These are phyloP conservation scores for Chrysaora quinquecirrha DNA, from an alignment of 30 jellyfish, hydroid and myxozoan genomes.

Conservation along the genomic window DNA sequence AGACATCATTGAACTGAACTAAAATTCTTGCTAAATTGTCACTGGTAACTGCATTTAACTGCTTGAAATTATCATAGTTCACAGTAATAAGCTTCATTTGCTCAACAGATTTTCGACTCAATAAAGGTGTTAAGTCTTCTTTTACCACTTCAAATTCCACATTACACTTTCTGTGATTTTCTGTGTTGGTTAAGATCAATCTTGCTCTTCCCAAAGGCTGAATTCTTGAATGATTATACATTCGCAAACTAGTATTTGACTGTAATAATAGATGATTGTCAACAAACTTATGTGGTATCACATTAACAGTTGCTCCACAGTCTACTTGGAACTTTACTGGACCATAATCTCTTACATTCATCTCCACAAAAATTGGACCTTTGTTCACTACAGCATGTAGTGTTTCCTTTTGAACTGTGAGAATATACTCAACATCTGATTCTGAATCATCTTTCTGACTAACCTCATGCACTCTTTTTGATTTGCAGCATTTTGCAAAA, in stretches of 20 bases:
- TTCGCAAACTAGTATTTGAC: slow-evolving; percentile 10
- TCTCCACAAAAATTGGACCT: slow-evolving; percentile 24
- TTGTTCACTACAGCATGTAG: not conserved
- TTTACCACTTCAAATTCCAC: slow-evolving; percentile 43
- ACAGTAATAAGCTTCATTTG: slow-evolving; percentile 35
- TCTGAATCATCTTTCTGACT: slow-evolving; percentile 24
- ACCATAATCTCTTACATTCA: slow-evolving; percentile 28
- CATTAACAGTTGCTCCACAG: not conserved
- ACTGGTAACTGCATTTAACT: slow-evolving; percentile 42
- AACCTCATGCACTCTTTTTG: slow-evolving; percentile 28
- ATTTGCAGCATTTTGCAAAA: slow-evolving; percentile 32
- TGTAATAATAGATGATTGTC: slow-evolving; percentile 2
- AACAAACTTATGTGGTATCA: slow-evolving; percentile 3
- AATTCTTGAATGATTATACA: slow-evolving; percentile 18
- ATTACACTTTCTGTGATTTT: slow-evolving; percentile 32
- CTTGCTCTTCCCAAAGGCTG: slow-evolving; percentile 29
- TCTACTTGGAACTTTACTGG: slow-evolving; percentile 15
- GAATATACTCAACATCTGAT: not conserved
- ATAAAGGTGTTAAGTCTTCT: slow-evolving; percentile 24
- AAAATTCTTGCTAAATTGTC: slow-evolving; percentile 31
- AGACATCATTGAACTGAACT: slow-evolving; percentile 36
- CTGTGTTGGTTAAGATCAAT: slow-evolving; percentile 18
- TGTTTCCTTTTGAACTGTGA: not conserved
- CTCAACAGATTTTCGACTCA: slow-evolving; percentile 36
- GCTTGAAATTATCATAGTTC: slow-evolving; percentile 31